phyloP scores from a whole-genome alignment of 2,888 invertebrate species.

The Cancer borealis region DNA sequence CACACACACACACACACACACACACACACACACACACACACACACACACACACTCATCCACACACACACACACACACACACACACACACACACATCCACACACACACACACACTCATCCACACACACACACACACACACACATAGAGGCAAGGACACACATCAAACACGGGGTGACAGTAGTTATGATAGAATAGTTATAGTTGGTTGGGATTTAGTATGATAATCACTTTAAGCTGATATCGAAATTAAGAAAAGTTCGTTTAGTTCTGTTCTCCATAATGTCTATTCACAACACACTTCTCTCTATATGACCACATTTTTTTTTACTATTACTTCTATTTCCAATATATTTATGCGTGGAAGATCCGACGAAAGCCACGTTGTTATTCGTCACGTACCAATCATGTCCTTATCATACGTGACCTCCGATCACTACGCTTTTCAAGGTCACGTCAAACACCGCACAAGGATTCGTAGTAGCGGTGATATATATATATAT shows the following conservation, averaged over 20 bases:
- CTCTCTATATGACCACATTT: neutral
- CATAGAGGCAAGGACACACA: neutral
- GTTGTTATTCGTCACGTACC: neutral
- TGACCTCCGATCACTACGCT: neutral
- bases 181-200: neutral
- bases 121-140: neutral
- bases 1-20: too few species aligned
- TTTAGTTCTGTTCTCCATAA: neutral
- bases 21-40: neutral
- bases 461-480: neutral
- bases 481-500: neutral
- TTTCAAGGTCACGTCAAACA: neutral
- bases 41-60: neutral
- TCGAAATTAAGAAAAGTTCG: neutral
- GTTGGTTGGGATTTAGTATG: neutral
- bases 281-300: neutral
- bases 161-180: neutral
- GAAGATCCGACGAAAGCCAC: neutral
- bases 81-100: neutral
- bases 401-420: neutral
- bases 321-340: neutral
- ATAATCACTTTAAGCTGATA: neutral
- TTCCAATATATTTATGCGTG: neutral
- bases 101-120: too few species aligned
- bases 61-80: too few species aligned